A percentile compares a stretch with the other conserved stretches of the same genome.
phyloP scores from a whole-genome alignment of 2,888 invertebrate species.

The Sepiola atlantica region DNA sequence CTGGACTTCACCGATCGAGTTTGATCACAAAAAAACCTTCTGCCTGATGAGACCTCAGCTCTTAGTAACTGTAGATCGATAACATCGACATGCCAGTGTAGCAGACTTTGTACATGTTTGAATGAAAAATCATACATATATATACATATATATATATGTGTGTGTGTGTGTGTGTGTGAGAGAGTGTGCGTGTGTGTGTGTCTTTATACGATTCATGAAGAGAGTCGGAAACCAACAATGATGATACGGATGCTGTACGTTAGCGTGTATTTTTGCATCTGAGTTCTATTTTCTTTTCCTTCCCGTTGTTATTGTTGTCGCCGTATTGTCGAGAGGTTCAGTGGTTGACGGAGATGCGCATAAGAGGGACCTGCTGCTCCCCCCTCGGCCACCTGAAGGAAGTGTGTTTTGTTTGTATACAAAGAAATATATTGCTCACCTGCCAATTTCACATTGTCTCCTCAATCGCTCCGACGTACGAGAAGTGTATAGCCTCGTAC shows the following conservation, averaged over 20 bases:
- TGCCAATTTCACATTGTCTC: conserved; percentile 16
- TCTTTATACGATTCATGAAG: background rate
- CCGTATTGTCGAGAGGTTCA: background rate
- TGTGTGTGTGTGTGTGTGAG: too few species aligned
- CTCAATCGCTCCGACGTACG: background rate
- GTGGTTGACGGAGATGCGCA: background rate
- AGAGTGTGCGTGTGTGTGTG: too few species aligned
- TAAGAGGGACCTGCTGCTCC: background rate
- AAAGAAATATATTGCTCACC: background rate
- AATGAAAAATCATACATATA: too few species aligned
- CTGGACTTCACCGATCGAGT: too few species aligned
- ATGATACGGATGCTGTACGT: background rate
- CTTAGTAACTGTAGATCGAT: too few species aligned
- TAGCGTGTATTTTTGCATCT: background rate
- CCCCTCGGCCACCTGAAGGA: background rate
- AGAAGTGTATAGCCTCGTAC: background rate
- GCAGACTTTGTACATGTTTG: too few species aligned
- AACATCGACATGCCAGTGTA: too few species aligned
- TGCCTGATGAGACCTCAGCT: too few species aligned
- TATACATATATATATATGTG: too few species aligned
- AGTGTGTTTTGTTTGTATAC: background rate
- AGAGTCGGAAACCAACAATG: background rate
- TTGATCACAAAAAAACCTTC: too few species aligned
- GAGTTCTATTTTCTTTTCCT: background rate
- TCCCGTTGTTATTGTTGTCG: background rate